A percentile compares a stretch with the other conserved stretches of the same genome.
These are phyloP conservation scores for Bellardia pandia DNA, from an alignment of 2,888 invertebrate genomes.

Conservation along the genomic window DNA sequence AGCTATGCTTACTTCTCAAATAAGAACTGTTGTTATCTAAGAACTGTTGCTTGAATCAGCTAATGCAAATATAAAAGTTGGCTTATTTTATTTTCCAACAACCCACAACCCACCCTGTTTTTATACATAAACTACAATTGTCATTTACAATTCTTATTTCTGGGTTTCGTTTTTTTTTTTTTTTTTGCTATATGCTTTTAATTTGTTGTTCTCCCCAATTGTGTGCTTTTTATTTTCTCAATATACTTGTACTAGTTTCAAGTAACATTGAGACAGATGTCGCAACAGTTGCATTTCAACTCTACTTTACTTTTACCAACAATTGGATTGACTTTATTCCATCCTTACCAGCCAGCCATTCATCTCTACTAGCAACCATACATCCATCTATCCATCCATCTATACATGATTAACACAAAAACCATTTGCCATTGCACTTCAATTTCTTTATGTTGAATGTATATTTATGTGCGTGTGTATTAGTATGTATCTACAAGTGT, in stretches of 20 bases:
- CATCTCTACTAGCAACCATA: not conserved
- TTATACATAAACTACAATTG: conserved; percentile 35
- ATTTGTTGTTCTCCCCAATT: conserved; percentile 13
- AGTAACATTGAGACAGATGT: conserved; percentile 61
- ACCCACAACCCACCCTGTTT: conserved; percentile 8
- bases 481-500: conserved; percentile 7
- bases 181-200: conserved; percentile 28
- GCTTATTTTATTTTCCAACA: no score
- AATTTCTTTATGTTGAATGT: conserved; percentile 19
- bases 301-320: conserved; percentile 49
- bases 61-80: no score
- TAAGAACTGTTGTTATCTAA: no score
- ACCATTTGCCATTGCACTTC: conserved; percentile 61
- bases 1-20: no score
- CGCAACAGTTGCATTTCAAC: conserved; percentile 61
- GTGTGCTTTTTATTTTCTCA: conserved; percentile 20
- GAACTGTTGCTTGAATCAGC: no score
- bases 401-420: conserved; percentile 37
- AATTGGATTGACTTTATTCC: conserved; percentile 64
- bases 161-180: conserved; percentile 13
- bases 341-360: conserved; percentile 26
- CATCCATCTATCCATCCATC: conserved; percentile 47
- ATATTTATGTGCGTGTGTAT: not conserved
- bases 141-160: conserved; percentile 31
- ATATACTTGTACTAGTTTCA: conserved; percentile 41